Evolutionary conservation across 1,140 invertebrate genomes (phyloP).

Genomic region (Mycetomoellerius zeteki): DNA sequence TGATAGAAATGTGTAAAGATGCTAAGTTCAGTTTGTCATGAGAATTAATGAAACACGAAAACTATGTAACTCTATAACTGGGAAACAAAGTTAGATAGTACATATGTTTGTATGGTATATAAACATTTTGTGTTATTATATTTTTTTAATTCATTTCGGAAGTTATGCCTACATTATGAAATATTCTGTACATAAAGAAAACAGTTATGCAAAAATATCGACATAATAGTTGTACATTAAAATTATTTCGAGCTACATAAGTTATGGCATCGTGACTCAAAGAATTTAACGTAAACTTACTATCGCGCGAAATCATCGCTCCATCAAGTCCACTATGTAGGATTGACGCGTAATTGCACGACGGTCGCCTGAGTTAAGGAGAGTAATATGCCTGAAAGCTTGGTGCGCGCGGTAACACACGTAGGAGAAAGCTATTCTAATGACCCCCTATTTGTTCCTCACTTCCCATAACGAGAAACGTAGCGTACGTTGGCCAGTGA

Average conservation of each 20-base stretch:
- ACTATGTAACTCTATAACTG: background rate
- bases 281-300: slow-evolving; percentile 16
- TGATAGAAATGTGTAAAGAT: too few species aligned
- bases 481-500: background rate
- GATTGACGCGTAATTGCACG: slow-evolving; percentile 54
- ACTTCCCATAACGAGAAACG: slow-evolving; percentile 55
- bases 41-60: too few species aligned
- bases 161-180: too few species aligned
- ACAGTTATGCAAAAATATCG: background rate
- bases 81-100: too few species aligned
- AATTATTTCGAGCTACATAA: background rate
- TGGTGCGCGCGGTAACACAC: background rate
- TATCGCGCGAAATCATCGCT: slow-evolving; percentile 13
- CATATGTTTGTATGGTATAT: too few species aligned
- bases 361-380: slow-evolving; percentile 44
- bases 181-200: background rate
- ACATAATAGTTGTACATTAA: background rate
- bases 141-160: too few species aligned
- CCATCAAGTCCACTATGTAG: background rate
- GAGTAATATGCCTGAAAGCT: slow-evolving; percentile 59
- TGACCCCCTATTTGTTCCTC: slow-evolving; percentile 52
- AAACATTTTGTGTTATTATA: too few species aligned
- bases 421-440: slow-evolving; percentile 42
- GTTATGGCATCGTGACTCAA: background rate
- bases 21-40: too few species aligned